Base-by-base conservation (phyloP, 2,888 invertebrate genomes). In the Cheilosia soror region DNA sequence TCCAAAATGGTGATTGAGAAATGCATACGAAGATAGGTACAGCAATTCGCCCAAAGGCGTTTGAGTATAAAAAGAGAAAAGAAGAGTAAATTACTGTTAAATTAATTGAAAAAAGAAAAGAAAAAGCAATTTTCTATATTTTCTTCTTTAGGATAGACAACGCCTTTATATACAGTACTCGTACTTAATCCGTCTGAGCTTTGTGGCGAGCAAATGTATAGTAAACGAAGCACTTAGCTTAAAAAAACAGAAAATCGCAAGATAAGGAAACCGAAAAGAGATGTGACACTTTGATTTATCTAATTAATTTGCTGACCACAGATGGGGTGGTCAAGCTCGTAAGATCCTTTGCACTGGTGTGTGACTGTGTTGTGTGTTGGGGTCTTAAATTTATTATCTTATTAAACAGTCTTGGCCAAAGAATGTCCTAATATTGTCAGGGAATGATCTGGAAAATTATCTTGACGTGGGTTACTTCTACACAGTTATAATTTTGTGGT, bases 1-100 rank as follows among this genome's bases (percentile, higher is more conserved):
- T 53, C 60, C 62, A 62, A 42, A 51, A 72, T 58, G 44, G 27
- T 42, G 33, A 69, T 57, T 57, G 13, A 25, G 55, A 49, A 47
- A 49, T 37, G 37, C 25, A 47, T 33, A 44, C 29, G 68, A 55
- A 37, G 5, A 47, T 27, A 29, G 58, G 37, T 13, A 51, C 71
- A 51, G 20, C 57, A 63, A 66, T 58, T 31, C 44, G n/a, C 57
- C 25, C 20, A n/a, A 29, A 47, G 29, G 27, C 20, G 29, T 31
- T 53, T 13, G 66, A 37, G 63, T 78, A 71, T 65, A 63, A 37
- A 65, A 68, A 80, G 55, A 80, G 25, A 76, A 81, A 53, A 81
- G 68, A 75, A 75, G 53, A 81, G n/a, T 63, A 63, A 37, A 76
- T 42, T 47, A 76, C 33, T 47, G 40, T 63, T 60, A 42, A 40